A percentile compares a stretch with the other conserved stretches of the same genome.
phyloP scores from a whole-genome alignment of 2,113 vertebrate species.

The Nansenia antarctica region DNA sequence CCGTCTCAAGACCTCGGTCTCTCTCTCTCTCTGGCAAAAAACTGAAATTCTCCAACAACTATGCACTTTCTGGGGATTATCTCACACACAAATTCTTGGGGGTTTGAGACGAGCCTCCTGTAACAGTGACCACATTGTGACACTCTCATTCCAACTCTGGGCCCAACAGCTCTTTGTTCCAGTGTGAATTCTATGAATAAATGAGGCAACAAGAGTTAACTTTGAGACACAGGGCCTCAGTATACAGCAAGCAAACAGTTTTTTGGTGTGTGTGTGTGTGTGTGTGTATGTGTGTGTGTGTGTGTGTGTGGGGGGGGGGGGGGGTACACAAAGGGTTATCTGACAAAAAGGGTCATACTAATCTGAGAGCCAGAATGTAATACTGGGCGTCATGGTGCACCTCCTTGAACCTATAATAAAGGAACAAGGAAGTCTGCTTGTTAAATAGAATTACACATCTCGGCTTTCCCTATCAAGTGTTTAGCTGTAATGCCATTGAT shows the following conservation, averaged over 20 bases:
- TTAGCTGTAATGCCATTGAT: background rate
- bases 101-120: slow-evolving; percentile 42
- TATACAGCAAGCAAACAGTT: slow-evolving; percentile 38
- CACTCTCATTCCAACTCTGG: slow-evolving; percentile 31
- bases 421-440: background rate
- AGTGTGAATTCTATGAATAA: slow-evolving; percentile 55
- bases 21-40: background rate
- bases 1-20: slow-evolving; percentile 19
- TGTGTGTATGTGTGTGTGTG: too few relatives aligned
- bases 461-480: slow-evolving; percentile 1
- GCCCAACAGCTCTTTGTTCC: slow-evolving; percentile 65
- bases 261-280: too few relatives aligned
- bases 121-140: slow-evolving; percentile 69
- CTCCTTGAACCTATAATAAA: too few relatives aligned
- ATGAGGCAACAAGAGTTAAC: slow-evolving; percentile 47
- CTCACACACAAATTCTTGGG: slow-evolving; percentile 62
- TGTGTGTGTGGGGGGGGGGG: background rate
- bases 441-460: background rate
- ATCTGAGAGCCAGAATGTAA: background rate
- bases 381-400: too few relatives aligned
- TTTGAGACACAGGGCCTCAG: slow-evolving; percentile 8
- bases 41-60: slow-evolving; percentile 49
- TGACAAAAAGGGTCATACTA: background rate
- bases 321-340: background rate
- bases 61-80: slow-evolving; percentile 50